Conservation (phyloP, 1,140 invertebrate species). For the Brachionus rotundiformis region DNA sequence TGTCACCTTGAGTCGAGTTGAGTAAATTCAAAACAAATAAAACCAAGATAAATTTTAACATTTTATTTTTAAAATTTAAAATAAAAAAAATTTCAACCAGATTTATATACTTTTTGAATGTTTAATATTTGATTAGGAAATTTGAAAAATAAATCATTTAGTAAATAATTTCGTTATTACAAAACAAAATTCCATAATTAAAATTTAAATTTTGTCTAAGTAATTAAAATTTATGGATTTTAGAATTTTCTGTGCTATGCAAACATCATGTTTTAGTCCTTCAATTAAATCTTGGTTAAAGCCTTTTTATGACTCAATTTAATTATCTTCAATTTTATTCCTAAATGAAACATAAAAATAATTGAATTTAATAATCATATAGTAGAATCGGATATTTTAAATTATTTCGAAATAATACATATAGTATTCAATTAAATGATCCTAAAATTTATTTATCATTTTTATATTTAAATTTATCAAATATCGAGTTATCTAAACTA, state of each 20-base stretch:
- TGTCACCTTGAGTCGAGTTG: not conserved
- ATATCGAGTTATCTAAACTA: too few species aligned
- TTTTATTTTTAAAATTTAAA: conserved; percentile 12
- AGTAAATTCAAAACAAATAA: not conserved
- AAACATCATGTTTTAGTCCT: not conserved
- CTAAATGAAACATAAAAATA: too few species aligned
- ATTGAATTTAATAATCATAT: too few species aligned
- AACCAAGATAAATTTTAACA: not conserved
- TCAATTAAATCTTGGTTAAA: too few species aligned
- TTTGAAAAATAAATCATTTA: not conserved
- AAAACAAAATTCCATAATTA: not conserved
- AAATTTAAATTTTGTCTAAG: not conserved
- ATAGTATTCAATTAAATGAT: too few species aligned
- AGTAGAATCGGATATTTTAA: too few species aligned
- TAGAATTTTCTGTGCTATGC: not conserved
- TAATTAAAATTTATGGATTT: not conserved
- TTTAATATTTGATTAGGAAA: not conserved
- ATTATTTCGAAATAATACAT: too few species aligned
- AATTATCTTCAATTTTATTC: not conserved
- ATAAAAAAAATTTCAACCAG: not conserved
- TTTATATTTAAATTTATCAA: too few species aligned
- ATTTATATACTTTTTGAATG: not conserved
- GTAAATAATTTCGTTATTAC: not conserved
- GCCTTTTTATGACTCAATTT: not conserved
- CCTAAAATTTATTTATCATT: too few species aligned